Base-by-base conservation (phyloP, 2,113 vertebrate species). In the Cyanocitta stelleri region DNA sequence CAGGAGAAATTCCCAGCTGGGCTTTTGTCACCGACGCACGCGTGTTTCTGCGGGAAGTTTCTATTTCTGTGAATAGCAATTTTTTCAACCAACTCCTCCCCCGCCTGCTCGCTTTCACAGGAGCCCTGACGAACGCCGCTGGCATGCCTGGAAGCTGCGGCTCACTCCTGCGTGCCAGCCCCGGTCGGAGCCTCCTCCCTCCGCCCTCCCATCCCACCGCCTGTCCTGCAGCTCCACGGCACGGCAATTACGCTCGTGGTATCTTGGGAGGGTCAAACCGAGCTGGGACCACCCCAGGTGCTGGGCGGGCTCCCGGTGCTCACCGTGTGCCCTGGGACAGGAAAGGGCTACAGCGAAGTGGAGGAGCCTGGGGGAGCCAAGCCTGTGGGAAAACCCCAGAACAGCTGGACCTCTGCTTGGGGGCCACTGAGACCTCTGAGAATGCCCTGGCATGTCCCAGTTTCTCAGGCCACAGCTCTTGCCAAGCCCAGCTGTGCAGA, bases 211-310 rank as follows among this genome's bases (percentile, higher is more conserved):
- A 2, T 3, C 77, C 56, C 30, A 5, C 54, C 8, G 20, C 10
- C 63, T 3, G 4, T 37, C 81, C 78, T 13, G 26, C 66, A 37
- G 61, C 66, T 55, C 75, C 54, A 1, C 0, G 3, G 66, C 52
- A 10, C 0, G 3, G 59, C 33, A 33, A 6, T 66, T 5, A 5
- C 0, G 0, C 24, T 61, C 51, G 0, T 0, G 3, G 7, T 5
- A 2, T 3, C 52, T 46, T 29, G 49, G 4, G 44, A 37, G 58
- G 43, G 37, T 13, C 39, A 41, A 24, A 80, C 2, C 0, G 5
- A 76, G 75, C 67, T 5, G 3, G 46, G 39, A 63, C 1, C 23
- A 6, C 39, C 11, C 55, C 14, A 1, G 3, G 32, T 0, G 2
- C 73, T 16, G 85, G 11, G 43, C 4, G 85, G 11, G 43, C 4